These are phyloP conservation scores for Lamellibrachia satsuma DNA, from an alignment of 2,888 invertebrate genomes.

Conservation along the genomic window DNA sequence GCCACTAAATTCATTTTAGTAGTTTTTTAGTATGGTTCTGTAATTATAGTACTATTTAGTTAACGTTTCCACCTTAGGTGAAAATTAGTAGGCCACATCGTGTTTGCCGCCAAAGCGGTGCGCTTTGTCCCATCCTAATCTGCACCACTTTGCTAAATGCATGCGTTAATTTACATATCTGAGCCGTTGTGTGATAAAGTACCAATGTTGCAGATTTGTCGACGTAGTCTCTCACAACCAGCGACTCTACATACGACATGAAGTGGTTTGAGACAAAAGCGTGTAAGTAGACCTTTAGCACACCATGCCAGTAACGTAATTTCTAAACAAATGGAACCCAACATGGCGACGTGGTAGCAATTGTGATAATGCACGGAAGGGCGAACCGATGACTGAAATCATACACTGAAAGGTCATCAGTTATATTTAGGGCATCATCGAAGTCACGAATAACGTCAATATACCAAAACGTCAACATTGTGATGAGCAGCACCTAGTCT, in stretches of 20 bases:
- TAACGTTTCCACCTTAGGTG: too few species aligned
- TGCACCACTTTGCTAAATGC: too few species aligned
- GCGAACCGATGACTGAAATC: background rate
- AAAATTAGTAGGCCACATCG: too few species aligned
- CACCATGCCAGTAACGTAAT: background rate
- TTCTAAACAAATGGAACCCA: background rate
- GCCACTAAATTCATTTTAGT: too few species aligned
- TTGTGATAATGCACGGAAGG: background rate
- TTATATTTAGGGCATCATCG: background rate
- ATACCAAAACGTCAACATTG: background rate
- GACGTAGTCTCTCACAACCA: background rate
- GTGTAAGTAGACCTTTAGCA: background rate
- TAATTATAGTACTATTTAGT: too few species aligned
- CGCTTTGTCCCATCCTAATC: too few species aligned
- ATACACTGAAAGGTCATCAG: background rate
- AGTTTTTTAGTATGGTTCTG: too few species aligned
- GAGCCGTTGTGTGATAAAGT: background rate
- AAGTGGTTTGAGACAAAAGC: background rate
- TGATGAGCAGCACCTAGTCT: too few species aligned
- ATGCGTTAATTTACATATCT: too few species aligned
- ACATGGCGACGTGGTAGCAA: background rate
- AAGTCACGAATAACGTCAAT: background rate
- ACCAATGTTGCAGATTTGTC: background rate
- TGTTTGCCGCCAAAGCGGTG: too few species aligned
- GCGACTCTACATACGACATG: background rate